Conservation (phyloP, 2,113 vertebrate species). For the Dunckerocampus dactyliophorus region DNA sequence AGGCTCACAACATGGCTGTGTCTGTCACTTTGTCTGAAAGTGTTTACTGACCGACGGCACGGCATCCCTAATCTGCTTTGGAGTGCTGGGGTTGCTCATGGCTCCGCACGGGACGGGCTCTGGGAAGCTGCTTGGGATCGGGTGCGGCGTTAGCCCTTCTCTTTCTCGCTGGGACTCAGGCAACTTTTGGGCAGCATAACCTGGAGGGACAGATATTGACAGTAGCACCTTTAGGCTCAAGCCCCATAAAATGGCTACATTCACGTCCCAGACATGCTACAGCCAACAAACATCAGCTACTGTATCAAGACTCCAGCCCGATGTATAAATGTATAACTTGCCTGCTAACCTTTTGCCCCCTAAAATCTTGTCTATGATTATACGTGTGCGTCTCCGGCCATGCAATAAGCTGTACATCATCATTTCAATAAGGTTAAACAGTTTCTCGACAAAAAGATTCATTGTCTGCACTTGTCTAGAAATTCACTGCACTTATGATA, state of each 20-base stretch:
- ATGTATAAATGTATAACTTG: neutral
- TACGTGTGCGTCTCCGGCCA: neutral
- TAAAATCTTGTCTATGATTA: slow-evolving; percentile 6
- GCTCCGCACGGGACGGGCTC: slow-evolving; percentile 42
- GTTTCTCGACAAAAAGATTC: neutral
- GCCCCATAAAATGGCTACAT: neutral
- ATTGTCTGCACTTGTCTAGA: neutral
- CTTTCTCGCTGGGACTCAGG: slow-evolving; percentile 77
- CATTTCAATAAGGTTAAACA: neutral
- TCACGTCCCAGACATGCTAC: neutral
- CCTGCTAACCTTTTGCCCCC: slow-evolving; percentile 3
- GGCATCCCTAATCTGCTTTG: slow-evolving; percentile 51
- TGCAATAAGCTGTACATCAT: neutral
- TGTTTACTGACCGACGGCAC: slow-evolving; percentile 42
- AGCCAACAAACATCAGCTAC: neutral
- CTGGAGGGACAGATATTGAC: slow-evolving; percentile 41
- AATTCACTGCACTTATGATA: neutral
- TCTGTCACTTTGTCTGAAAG: no score
- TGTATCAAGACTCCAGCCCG: neutral
- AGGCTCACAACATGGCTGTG: no score
- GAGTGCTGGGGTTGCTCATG: slow-evolving; percentile 64
- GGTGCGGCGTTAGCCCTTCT: slow-evolving; percentile 74
- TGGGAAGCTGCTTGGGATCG: slow-evolving; percentile 38
- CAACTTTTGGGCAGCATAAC: slow-evolving; percentile 79
- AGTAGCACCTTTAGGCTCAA: no score